Evolutionary conservation across 2,797 vertebrate genomes (phyloP).

Genomic region (Distichodus sexfasciatus): DNA sequence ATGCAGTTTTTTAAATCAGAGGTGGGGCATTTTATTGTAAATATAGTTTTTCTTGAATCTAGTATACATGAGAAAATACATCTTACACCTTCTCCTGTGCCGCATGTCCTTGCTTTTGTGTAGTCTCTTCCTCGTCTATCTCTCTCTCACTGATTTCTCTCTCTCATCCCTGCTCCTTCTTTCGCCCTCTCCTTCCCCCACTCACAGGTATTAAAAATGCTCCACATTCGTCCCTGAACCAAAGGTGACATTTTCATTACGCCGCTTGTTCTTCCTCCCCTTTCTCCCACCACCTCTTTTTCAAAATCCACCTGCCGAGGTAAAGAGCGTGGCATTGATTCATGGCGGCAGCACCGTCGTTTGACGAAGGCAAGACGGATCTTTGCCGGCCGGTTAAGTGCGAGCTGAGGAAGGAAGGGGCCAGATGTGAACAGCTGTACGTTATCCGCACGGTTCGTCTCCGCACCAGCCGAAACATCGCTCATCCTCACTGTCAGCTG

Average conservation of each 20-base stretch:
- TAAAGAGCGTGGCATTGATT: slow-evolving; percentile 46
- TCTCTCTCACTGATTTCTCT: no score
- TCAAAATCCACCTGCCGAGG: slow-evolving; percentile 36
- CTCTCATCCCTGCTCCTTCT: no score
- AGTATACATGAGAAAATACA: no score
- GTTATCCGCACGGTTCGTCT: slow-evolving; percentile 30
- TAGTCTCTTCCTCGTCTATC: no score
- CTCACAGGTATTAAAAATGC: neutral
- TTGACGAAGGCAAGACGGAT: slow-evolving; percentile 43
- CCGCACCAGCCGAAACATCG: slow-evolving; percentile 15
- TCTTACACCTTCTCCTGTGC: no score
- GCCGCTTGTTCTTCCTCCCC: no score
- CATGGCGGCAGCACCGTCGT: slow-evolving; percentile 38
- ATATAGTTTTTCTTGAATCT: no score
- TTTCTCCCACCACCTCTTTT: slow-evolving; percentile 14
- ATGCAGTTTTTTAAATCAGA: no score
- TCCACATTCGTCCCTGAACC: slow-evolving; percentile 3
- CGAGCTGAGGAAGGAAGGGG: slow-evolving; percentile 13
- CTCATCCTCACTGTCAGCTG: slow-evolving; percentile 43
- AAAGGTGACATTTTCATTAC: slow-evolving; percentile 39
- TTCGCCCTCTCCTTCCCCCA: neutral
- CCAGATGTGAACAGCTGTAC: slow-evolving; percentile 41
- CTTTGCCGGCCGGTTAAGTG: slow-evolving; percentile 28
- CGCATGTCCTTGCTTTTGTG: no score
- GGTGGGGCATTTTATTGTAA: no score